These are phyloP conservation scores for Lasaia peninsularis DNA, from an alignment of 1,140 invertebrate genomes.

Conservation along the genomic window DNA sequence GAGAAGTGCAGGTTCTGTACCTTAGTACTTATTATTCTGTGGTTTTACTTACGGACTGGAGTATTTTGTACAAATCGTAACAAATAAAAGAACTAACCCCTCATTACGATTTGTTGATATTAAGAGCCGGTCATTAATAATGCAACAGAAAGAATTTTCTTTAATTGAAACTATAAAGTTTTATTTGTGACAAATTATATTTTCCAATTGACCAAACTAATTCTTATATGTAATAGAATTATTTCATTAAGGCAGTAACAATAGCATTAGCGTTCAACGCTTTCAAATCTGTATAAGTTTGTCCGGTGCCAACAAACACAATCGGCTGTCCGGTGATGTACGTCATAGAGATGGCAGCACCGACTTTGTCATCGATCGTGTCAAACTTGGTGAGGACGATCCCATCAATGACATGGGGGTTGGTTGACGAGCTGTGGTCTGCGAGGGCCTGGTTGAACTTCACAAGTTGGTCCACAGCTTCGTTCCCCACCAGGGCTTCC, in stretches of 20 bases:
- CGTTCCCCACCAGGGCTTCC: constrained; percentile 99
- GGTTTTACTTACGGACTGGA: too few species aligned
- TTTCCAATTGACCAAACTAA: too few species aligned
- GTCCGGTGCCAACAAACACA: constrained; percentile 99
- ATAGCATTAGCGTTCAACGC: constrained; percentile 98
- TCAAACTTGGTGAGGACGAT: constrained; percentile 99
- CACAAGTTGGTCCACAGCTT: constrained; percentile 98
- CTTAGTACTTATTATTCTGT: too few species aligned
- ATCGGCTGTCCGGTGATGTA: constrained; percentile 99
- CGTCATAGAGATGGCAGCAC: constrained; percentile 99
- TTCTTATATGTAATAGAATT: constrained; percentile 30
- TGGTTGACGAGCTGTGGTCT: constrained; percentile 88
- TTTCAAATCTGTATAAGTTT: constrained; percentile 98
- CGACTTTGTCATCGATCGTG: constrained; percentile 99
- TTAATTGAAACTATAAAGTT: too few species aligned
- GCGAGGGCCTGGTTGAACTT: constrained; percentile 99
- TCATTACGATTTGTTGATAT: too few species aligned
- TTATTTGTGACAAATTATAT: too few species aligned
- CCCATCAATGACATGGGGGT: constrained; percentile 96
- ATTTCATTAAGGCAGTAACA: constrained; percentile 97
- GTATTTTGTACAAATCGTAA: too few species aligned
- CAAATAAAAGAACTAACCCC: too few species aligned
- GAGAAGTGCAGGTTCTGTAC: too few species aligned
- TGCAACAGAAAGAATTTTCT: too few species aligned
- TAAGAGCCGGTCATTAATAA: too few species aligned